phyloP scores from a whole-genome alignment of 64 coral and sea anemone species.

The Pocillopora damicornis region DNA sequence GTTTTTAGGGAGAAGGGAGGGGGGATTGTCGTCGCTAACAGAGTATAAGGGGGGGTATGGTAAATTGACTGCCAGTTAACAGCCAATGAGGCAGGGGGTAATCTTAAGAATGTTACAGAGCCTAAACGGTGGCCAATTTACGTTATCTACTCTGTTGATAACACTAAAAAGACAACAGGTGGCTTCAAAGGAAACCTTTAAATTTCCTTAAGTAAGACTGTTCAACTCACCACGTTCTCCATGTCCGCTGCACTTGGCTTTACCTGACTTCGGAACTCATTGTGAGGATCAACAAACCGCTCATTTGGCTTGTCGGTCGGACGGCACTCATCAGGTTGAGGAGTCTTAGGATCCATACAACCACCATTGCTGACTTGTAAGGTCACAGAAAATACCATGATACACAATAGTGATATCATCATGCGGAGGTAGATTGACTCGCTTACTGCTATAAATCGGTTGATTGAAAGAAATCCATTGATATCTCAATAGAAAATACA shows the following conservation, averaged over 20 bases:
- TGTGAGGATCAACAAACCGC: slow-evolving; percentile 38
- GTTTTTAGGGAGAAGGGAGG: too few relatives aligned
- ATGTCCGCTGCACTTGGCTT: slow-evolving; percentile 45
- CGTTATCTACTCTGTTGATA: too few relatives aligned
- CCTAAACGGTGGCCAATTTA: too few relatives aligned
- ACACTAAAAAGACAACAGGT: too few relatives aligned
- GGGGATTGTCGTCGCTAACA: too few relatives aligned
- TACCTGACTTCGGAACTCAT: slow-evolving; percentile 31
- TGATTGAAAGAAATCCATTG: too few relatives aligned
- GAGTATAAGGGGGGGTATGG: too few relatives aligned
- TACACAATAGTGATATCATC: background rate
- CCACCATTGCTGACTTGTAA: background rate
- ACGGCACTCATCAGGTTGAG: slow-evolving; percentile 15
- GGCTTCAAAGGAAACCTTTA: too few relatives aligned
- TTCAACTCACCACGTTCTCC: slow-evolving; percentile 39
- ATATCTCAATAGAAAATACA: too few relatives aligned
- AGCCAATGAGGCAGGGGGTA: too few relatives aligned
- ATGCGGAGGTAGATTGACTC: background rate
- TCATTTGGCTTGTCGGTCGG: slow-evolving; percentile 31
- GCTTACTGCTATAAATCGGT: background rate
- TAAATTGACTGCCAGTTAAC: too few relatives aligned
- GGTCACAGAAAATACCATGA: background rate
- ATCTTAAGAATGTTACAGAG: too few relatives aligned
- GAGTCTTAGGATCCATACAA: slow-evolving; percentile 3
- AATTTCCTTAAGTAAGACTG: background rate